Base-by-base conservation (phyloP, 2,113 vertebrate genomes). In the Canis aureus region DNA sequence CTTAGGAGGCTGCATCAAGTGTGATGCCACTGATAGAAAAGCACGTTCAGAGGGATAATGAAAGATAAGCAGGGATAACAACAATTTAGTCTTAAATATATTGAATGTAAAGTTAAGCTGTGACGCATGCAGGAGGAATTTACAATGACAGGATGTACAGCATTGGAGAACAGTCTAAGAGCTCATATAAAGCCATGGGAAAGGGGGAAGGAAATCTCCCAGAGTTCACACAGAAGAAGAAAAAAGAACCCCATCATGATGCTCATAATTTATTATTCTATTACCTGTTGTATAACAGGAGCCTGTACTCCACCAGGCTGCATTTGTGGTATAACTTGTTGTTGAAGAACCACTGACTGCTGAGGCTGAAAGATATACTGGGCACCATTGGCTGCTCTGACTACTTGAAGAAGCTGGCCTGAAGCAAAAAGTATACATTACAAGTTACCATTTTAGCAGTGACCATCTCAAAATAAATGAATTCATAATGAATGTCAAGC, bases 231-330 rank as follows among this genome's bases (percentile, higher is more conserved):
- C 0, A 38, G 17, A 83, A 71, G 67, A 57, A 76, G 29, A 62
- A 57, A 91, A 43, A 85, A 67, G 43, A 81, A 66, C 6, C 13
- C 51, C 19, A 67, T 2, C 8, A 11, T 43, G 12, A 84, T 38
- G 38, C 38, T 62, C 53, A 1, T 25, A 53, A 94, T 12, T 69
- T 0, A 60, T 71, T 32, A 27, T 7, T 66, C 59, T 94, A 92
- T 98, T 99, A 99, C 99, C 99, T 99, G 99, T 96, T 99, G 99
- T 98, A 99, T 99, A 95, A 99, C 99, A 8, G 99, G 99, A 16
- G 99, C 99, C 98, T 99, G 99, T 74, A 99, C 99, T 17, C 99
- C 99, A 6, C 99, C 99, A 35, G 99, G 99, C 97, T 99, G 99
- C 99, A 99, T 99, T 95, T 99, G 99, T 3, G 99, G 99, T 97